These are phyloP conservation scores for Lithophane leautieri DNA, from an alignment of 2,888 invertebrate species.

Conservation along the genomic window DNA sequence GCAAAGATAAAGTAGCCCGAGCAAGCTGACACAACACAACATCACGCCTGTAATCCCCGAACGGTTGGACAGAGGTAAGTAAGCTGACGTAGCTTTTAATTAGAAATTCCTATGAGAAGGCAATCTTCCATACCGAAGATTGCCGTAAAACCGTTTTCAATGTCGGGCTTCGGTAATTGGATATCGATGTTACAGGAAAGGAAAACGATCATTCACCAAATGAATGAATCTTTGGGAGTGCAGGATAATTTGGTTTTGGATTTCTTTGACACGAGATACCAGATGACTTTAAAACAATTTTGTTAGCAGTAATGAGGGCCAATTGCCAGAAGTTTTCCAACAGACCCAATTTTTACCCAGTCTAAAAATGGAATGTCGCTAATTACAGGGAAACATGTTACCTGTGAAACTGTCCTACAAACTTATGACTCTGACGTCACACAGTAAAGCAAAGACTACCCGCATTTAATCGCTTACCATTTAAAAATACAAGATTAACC, in stretches of 20 bases:
- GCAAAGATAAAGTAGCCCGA: slow-evolving; percentile 16
- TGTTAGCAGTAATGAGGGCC: neutral
- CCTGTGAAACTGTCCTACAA: neutral
- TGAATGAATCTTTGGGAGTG: neutral
- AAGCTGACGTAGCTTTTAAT: slow-evolving; percentile 42
- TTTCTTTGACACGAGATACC: neutral
- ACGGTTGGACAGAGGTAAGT: neutral
- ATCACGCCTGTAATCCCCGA: too few species aligned
- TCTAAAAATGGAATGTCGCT: neutral
- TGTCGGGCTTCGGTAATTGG: slow-evolving; percentile 36
- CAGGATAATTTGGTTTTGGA: neutral
- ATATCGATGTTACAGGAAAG: slow-evolving; percentile 34
- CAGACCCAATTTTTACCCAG: neutral
- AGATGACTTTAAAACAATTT: neutral
- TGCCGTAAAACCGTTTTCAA: slow-evolving; percentile 46
- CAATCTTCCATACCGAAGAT: slow-evolving; percentile 46
- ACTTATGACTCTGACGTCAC: slow-evolving; percentile 24
- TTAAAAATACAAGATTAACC: slow-evolving; percentile 85
- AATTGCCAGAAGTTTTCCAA: neutral
- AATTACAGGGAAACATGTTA: neutral
- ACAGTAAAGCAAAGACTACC: slow-evolving; percentile 27
- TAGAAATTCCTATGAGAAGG: slow-evolving; percentile 50
- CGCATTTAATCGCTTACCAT: slow-evolving; percentile 59
- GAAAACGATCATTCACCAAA: slow-evolving; percentile 23
- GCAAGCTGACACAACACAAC: neutral